Base-by-base conservation (phyloP, 1,140 invertebrate species). In the Metopolophium dirhodum region DNA sequence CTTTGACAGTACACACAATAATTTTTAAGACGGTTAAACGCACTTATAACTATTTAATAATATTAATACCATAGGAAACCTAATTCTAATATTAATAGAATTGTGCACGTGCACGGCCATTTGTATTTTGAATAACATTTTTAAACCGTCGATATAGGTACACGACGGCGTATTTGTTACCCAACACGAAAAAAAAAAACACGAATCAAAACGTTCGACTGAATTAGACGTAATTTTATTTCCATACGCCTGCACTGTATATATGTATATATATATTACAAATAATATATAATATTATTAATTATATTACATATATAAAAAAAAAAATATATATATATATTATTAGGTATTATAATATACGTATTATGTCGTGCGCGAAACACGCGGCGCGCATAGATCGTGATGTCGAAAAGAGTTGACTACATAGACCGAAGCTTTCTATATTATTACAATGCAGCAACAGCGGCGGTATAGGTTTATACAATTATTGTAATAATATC, bases 291-390 rank as follows among this genome's bases (percentile, higher is more conserved):
- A 86, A 86, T 86, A 87, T 49, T 37, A 89, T 54, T 89, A 54
- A 89, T 89, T 89, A 54, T 54, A 37, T 54, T 51, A 41, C 47
- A 88, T 37, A 86, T 85, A 37, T n/a, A n/a, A n/a, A n/a, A n/a
- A n/a, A n/a, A n/a, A n/a, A n/a, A n/a, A n/a, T 26, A 14, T 87
- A 82, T 37, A 37, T 37, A 37, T 37, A 37, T 82, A 82, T 37
- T 82, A 37, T 37, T 82, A 82, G 77, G n/a, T 37, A 82, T 82
- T 37, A 37, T 82, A 37, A 37, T 22, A 82, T 37, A 82, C 35
- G 77, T 4, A 20, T 82, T 3, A 68, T 30, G 30, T 68, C 61
- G 61, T 68, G 61, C 61, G 61, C 61, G 30, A n/a, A 68, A 68
- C 61, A 68, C n/a, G 30, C 61, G 26, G 57, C 26, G 61, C 30